Evolutionary conservation across 2,797 vertebrate species (phyloP).

Genomic region (Sylvia borin): DNA sequence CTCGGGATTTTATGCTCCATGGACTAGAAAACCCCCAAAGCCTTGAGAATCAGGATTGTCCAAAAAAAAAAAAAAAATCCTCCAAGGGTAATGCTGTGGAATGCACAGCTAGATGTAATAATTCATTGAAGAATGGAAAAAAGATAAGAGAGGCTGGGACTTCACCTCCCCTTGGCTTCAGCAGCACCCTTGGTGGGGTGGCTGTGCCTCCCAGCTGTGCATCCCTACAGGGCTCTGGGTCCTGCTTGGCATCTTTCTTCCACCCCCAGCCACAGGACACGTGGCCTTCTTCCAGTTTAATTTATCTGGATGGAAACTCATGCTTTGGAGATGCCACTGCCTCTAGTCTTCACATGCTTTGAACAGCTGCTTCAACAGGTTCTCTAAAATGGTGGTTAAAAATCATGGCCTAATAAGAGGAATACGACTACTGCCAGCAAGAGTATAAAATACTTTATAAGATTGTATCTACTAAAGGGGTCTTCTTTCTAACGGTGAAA

Average conservation of each 20-base stretch:
- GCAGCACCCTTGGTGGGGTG: background rate
- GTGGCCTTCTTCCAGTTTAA: background rate
- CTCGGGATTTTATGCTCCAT: background rate
- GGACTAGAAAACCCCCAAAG: background rate
- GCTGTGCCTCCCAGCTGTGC: background rate
- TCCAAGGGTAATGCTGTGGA: background rate
- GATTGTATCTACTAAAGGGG: background rate
- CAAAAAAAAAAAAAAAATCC: background rate
- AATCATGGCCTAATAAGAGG: background rate
- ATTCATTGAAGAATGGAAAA: background rate
- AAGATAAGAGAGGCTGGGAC: background rate
- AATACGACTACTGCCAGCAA: fast-evolving
- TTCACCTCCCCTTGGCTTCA: background rate
- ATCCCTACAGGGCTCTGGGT: background rate
- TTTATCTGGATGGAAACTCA: background rate
- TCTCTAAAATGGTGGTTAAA: background rate
- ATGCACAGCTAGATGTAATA: background rate
- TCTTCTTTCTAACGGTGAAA: background rate
- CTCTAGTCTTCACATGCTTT: background rate
- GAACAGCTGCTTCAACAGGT: background rate
- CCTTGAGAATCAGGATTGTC: background rate
- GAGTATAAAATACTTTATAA: background rate
- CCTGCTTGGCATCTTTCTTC: background rate
- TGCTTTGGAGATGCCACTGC: background rate
- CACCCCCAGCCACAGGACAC: fast-evolving